phyloP scores from a whole-genome alignment of 2,888 invertebrate species.

The Aphidius colemani region DNA sequence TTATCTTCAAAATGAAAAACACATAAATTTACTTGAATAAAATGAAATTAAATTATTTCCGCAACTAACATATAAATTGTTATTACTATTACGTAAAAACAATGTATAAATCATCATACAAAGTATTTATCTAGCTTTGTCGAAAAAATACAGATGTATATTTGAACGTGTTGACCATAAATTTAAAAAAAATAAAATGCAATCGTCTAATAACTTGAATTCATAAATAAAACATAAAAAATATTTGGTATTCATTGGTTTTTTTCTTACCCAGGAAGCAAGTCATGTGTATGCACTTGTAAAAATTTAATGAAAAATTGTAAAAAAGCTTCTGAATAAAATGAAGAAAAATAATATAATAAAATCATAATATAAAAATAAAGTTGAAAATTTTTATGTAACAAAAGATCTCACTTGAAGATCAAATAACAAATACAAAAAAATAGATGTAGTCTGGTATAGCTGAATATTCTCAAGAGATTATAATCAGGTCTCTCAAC shows the following conservation, averaged over 20 bases:
- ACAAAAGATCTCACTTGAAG: neutral
- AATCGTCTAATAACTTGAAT: slow-evolving; percentile 36
- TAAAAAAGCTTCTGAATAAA: slow-evolving; percentile 1
- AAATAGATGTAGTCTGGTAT: neutral
- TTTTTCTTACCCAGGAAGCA: slow-evolving; percentile 22
- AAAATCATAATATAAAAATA: neutral
- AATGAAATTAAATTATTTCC: too few species aligned
- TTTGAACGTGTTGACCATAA: slow-evolving; percentile 37
- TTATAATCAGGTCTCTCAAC: slow-evolving; percentile 5
- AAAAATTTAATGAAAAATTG: slow-evolving; percentile 20
- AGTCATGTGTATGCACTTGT: slow-evolving; percentile 8
- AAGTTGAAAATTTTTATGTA: neutral
- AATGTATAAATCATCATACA: too few species aligned
- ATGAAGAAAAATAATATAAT: neutral
- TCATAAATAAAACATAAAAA: slow-evolving; percentile 39
- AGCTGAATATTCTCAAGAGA: slow-evolving; percentile 6
- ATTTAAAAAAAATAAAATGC: slow-evolving; percentile 31
- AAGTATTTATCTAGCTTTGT: too few species aligned
- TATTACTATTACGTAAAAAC: too few species aligned
- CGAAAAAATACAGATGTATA: neutral
- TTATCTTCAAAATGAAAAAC: too few species aligned
- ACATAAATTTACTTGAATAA: too few species aligned
- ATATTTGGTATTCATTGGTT: slow-evolving; percentile 36
- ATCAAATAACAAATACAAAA: neutral
- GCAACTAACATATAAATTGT: too few species aligned